Evolutionary conservation across 2,113 vertebrate species (phyloP), one percentile per base, ranked within the genome.

Genomic region (Urocolius indicus): DNA sequence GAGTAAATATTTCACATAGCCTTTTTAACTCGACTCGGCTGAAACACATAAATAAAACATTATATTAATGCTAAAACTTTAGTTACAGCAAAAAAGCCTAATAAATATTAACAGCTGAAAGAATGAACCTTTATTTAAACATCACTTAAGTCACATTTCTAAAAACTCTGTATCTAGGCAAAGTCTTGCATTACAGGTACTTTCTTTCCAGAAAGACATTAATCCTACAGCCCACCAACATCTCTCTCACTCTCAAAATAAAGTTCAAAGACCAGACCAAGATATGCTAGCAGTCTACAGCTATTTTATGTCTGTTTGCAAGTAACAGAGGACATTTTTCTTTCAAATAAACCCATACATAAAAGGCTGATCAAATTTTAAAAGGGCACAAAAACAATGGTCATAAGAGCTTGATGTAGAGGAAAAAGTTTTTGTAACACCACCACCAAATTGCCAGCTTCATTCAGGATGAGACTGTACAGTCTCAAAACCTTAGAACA

Each of bases 21-120:
- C 99, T 98, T 98, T 99, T 99, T 96, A 99, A 97, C 93, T 99
- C 99, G 26, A 99, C 99, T 88, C 99, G 99, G 97, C 99, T 99
- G 92, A 71, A 97, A 86, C 5, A 85, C 69, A 97, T 17, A 93
- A 95, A 92, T 16, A 73, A 81, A 77, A 91, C 67, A 85, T 3
- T 0, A 21, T 30, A 73, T 96, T 92, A 96, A 87, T 79, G 30
- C 36, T 85, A 65, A 75, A 51, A 13, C 11, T 77, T 34, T 51
- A 49, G 30, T 13, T 68, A 27, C 62, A 92, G 86, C 1, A 71
- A 61, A 72, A 27, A 34, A 85, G 6, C 15, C 16, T 30, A 54
- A 77, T 75, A 90, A 83, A 89, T 17, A 68, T 8, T 49, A 85
- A 89, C 51, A 85, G 20, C 4, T 75, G 22, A 87, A 91, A 81